A percentile compares a stretch with the other conserved stretches of the same genome.
Evolutionary conservation across 2,888 invertebrate genomes (phyloP).

Genomic region (Neoascia interrupta): DNA sequence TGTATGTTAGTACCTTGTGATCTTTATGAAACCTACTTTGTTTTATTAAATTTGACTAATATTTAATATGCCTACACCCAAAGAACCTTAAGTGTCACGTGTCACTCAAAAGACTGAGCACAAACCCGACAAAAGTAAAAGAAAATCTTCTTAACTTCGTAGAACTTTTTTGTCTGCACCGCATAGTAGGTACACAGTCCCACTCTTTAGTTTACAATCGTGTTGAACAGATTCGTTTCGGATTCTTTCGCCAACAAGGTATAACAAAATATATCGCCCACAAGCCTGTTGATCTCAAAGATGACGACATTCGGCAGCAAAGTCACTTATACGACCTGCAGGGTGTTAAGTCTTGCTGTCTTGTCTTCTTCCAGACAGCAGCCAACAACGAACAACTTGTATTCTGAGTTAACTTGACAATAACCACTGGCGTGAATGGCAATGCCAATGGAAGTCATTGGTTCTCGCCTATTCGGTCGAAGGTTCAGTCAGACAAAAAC

Average conservation of each 20-base stretch:
- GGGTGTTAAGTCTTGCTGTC: neutral
- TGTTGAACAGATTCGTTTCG: conserved; percentile 25
- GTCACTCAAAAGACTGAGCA: neutral
- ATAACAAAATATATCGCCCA: conserved; percentile 47
- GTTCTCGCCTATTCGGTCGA: too few relatives aligned
- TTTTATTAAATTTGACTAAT: too few relatives aligned
- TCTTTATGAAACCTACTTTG: too few relatives aligned
- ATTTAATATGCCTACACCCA: too few relatives aligned
- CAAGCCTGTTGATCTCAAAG: conserved; percentile 44
- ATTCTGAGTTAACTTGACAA: too few relatives aligned
- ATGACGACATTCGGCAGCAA: conserved; percentile 50
- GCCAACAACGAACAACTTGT: too few relatives aligned
- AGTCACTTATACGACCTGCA: conserved; percentile 21
- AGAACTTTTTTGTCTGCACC: neutral
- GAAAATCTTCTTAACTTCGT: neutral
- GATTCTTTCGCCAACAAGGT: conserved; percentile 19
- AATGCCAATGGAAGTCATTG: too few relatives aligned
- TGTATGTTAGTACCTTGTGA: too few relatives aligned
- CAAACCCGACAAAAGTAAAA: too few relatives aligned
- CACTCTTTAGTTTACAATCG: neutral
- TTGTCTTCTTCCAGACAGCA: conserved; percentile 41
- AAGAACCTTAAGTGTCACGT: neutral
- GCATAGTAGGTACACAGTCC: too few relatives aligned
- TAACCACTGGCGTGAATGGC: too few relatives aligned
- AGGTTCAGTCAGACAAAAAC: too few relatives aligned